Evolutionary conservation across 2,888 invertebrate genomes (phyloP), one percentile per base, ranked within the genome.

Genomic region (Pyralis farinalis): DNA sequence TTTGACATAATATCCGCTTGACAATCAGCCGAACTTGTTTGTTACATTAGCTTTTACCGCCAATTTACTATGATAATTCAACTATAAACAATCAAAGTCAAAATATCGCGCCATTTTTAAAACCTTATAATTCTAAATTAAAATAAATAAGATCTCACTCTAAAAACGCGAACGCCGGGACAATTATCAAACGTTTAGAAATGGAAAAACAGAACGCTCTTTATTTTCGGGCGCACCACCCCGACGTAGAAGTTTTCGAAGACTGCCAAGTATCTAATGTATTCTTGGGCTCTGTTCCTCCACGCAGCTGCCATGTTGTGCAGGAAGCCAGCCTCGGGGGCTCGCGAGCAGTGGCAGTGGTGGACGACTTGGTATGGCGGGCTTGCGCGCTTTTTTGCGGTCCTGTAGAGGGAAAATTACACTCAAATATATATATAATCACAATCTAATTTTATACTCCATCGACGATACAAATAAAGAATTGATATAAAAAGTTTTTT

Each of bases 191-290:
- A 47, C 51, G 35, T 46, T 55, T 69, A 85, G 52, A 85, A 85
- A 46, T 85, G 77, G 58, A 85, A 76, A 60, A 82, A 74, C 65
- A 85, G 62, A 35, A 82, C 78, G 63, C 76, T 83, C 41, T 75
- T 58, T 5, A 87, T 62, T 33, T 64, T 69, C 8, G 86, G 86
- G 40, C 73, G 71, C 43, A 88, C 68, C 32, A 83, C 69, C 47
- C 72, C 74, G 40, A 66, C 63, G 63, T 87, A 87, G 67, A 85
- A 77, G 55, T 77, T 63, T 44, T 81, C 79, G 44, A 76, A 52
- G 12, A 67, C 63, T 41, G 58, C 65, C 31, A 82, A 46, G 55
- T 75, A 75, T 35, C 78, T 82, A 39, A 65, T 55, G 61, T 61
- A 70, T 9, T 63, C 63, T 25, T 58, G 69, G 33, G 69, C 74